phyloP scores from a whole-genome alignment of 1,140 invertebrate species.

The Linepithema humile region DNA sequence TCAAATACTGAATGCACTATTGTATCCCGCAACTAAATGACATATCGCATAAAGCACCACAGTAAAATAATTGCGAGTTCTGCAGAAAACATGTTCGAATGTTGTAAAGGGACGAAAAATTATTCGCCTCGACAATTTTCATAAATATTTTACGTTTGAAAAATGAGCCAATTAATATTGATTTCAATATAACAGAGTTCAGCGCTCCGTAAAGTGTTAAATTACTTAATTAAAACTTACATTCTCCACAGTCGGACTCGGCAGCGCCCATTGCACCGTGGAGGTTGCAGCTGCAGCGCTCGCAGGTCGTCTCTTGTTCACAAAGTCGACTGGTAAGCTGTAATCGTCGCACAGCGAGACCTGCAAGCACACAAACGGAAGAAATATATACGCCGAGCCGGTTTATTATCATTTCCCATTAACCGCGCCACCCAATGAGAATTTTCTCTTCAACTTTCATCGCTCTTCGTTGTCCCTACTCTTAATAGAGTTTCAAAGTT shows the following conservation, averaged over 20 bases:
- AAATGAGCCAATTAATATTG: not conserved
- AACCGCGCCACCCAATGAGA: constrained; percentile 4
- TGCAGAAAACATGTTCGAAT: not conserved
- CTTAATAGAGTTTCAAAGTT: constrained; percentile 50
- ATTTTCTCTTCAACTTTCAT: constrained; percentile 25
- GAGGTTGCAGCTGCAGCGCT: constrained; percentile 86
- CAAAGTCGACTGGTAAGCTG: constrained; percentile 91
- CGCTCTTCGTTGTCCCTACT: not conserved
- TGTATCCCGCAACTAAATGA: not conserved
- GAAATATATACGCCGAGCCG: constrained; percentile 12
- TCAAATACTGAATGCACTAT: no score
- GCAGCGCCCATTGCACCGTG: constrained; percentile 84
- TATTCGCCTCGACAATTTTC: not conserved
- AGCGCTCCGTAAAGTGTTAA: not conserved
- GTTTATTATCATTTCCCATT: constrained; percentile 43
- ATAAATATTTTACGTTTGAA: not conserved
- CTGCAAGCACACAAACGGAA: constrained; percentile 84
- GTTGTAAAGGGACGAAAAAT: not conserved
- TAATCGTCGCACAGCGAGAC: constrained; percentile 92
- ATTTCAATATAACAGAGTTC: not conserved
- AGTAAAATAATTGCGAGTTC: not conserved
- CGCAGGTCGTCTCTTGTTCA: constrained; percentile 87
- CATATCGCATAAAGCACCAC: not conserved
- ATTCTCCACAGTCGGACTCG: constrained; percentile 87
- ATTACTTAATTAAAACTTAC: constrained; percentile 81